phyloP scores from a whole-genome alignment of 2,888 invertebrate species.

The Torymus aiolomorphi region DNA sequence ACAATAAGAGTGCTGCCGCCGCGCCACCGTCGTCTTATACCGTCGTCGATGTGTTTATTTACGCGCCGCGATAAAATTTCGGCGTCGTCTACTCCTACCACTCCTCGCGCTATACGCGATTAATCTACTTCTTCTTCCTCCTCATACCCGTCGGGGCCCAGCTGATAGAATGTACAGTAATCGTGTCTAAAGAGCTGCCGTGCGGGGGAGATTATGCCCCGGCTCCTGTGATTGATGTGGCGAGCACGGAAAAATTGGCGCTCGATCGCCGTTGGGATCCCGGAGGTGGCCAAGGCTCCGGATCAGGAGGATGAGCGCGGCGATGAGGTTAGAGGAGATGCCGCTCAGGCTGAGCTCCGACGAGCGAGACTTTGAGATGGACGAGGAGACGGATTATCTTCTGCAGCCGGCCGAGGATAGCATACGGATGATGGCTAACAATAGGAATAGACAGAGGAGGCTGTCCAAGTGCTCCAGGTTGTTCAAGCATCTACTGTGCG shows the following conservation, averaged over 20 bases:
- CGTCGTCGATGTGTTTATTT: no score
- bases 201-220: background rate
- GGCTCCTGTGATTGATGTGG: conserved; percentile 40
- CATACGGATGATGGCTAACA: conserved; percentile 64
- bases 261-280: conserved; percentile 18
- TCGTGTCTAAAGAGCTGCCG: background rate
- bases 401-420: conserved; percentile 71
- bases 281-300: background rate
- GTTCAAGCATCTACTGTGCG: conserved; percentile 69
- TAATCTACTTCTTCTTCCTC: no score
- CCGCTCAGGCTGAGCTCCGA: conserved; percentile 72
- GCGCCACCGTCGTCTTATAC: no score
- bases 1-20: no score
- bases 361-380: conserved; percentile 75
- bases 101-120: no score
- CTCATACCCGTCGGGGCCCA: no score
- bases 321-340: conserved; percentile 74
- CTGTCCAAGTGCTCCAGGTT: conserved; percentile 69
- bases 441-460: conserved; percentile 64
- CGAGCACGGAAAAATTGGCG: conserved; percentile 27
- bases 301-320: conserved; percentile 43
- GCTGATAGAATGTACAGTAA: background rate
- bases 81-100: no score
- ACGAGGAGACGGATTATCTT: conserved; percentile 74
- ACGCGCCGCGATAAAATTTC: no score